These are phyloP conservation scores for Megalonaias nervosa DNA, from an alignment of 1,140 invertebrate genomes.

Conservation along the genomic window DNA sequence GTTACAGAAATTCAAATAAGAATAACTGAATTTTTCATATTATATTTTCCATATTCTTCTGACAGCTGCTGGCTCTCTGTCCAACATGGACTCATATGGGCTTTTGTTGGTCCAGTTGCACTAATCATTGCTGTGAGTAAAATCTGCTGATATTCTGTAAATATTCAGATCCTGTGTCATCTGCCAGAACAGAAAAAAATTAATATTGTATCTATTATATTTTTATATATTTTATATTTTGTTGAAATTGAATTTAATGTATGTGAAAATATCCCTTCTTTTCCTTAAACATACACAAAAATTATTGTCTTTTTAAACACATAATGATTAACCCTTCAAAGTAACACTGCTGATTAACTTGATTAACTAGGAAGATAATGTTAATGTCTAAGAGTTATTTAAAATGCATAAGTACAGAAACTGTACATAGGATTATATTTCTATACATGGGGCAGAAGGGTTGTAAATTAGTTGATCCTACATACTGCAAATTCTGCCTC, in stretches of 20 bases:
- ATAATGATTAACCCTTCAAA: no score
- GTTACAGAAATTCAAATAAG: not conserved
- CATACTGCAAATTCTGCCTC: no score
- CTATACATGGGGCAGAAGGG: not conserved
- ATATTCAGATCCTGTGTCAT: not conserved
- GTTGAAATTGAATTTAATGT: not conserved
- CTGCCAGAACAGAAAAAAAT: not conserved
- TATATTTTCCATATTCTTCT: slow-evolving; percentile 1
- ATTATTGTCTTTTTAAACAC: not conserved
- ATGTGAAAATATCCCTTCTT: not conserved
- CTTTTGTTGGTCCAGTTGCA: slow-evolving; percentile 53
- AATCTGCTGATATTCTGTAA: not conserved
- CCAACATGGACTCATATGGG: slow-evolving; percentile 44
- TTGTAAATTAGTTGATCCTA: not conserved
- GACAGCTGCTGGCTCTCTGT: slow-evolving; percentile 55
- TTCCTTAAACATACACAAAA: not conserved
- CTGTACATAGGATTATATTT: not conserved
- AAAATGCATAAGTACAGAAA: not conserved
- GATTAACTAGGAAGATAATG: no score
- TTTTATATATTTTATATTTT: not conserved
- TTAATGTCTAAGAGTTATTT: no score
- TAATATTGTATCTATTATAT: not conserved
- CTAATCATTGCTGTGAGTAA: slow-evolving; percentile 52
- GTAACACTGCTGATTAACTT: no score
- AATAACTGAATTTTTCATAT: not conserved